Evolutionary conservation across 2,113 vertebrate genomes (phyloP).

Genomic region (Hepsetus odoe): DNA sequence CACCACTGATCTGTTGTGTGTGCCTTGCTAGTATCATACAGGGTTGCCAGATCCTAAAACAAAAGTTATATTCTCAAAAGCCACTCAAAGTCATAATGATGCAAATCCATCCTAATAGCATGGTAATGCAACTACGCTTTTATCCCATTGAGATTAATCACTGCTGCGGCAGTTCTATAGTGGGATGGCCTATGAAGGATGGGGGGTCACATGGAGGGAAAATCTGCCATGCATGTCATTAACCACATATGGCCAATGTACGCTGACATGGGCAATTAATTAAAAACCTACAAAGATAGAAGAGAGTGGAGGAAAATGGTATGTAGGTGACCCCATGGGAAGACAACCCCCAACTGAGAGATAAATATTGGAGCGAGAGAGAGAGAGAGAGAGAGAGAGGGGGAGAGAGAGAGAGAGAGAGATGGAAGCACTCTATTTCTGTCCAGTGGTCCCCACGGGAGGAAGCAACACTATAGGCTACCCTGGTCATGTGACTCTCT

Average conservation of each 20-base stretch:
- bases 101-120: background rate
- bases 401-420: constrained; percentile 25
- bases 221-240: background rate
- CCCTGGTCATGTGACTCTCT: constrained; percentile 26
- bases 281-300: constrained; percentile 2
- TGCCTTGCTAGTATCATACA: background rate
- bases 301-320: background rate
- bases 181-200: background rate
- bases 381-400: constrained; percentile 8
- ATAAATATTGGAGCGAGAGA: constrained; percentile 9
- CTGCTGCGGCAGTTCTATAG: background rate
- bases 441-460: constrained; percentile 4
- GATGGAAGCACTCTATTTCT: constrained; percentile 31
- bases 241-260: background rate
- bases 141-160: background rate
- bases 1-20: no score
- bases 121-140: background rate
- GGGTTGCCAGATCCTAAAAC: background rate
- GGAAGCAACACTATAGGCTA: background rate
- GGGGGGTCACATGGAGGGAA: background rate
- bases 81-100: background rate
- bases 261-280: background rate
- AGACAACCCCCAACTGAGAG: constrained; percentile 2
- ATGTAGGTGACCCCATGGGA: constrained; percentile 1
- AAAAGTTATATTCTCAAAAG: background rate